phyloP scores from a whole-genome alignment of 1,140 invertebrate genomes.

The Bombus consobrinus region DNA sequence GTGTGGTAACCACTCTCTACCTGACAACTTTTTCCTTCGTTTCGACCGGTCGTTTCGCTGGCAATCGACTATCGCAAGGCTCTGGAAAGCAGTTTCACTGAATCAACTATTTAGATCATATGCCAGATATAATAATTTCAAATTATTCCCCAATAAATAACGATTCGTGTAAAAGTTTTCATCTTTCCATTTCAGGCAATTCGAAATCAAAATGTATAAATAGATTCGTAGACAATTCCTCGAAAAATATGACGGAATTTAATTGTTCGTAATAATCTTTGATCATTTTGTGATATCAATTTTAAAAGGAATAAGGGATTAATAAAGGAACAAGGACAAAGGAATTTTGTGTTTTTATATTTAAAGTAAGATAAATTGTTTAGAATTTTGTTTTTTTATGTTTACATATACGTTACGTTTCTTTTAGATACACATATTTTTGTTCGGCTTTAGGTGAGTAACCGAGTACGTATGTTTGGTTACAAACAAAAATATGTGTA shows the following conservation, averaged over 20 bases:
- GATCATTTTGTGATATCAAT: neutral
- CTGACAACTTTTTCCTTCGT: constrained; percentile 69
- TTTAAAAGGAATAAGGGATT: neutral
- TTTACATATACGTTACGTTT: neutral
- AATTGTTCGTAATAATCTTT: neutral
- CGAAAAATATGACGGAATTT: neutral
- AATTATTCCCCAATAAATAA: neutral
- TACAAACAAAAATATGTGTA: too few species aligned
- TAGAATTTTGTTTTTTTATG: neutral
- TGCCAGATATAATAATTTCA: neutral
- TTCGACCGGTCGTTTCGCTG: constrained; percentile 43
- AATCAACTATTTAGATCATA: constrained; percentile 16
- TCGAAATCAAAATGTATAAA: neutral
- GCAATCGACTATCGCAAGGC: constrained; percentile 29
- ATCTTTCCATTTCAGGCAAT: neutral
- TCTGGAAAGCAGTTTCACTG: constrained; percentile 57
- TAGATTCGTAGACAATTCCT: neutral
- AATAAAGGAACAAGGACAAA: too few species aligned
- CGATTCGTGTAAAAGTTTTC: neutral
- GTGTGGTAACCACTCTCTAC: constrained; percentile 58
- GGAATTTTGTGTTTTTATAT: neutral
- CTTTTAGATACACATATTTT: neutral
- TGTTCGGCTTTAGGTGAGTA: neutral
- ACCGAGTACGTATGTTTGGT: neutral
- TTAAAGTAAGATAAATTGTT: neutral